Percentiles rank a stretch among this genome's conserved stretches.
Evolutionary conservation across 2,888 invertebrate species (phyloP).

Genomic region (Scrobipalpa costella): DNA sequence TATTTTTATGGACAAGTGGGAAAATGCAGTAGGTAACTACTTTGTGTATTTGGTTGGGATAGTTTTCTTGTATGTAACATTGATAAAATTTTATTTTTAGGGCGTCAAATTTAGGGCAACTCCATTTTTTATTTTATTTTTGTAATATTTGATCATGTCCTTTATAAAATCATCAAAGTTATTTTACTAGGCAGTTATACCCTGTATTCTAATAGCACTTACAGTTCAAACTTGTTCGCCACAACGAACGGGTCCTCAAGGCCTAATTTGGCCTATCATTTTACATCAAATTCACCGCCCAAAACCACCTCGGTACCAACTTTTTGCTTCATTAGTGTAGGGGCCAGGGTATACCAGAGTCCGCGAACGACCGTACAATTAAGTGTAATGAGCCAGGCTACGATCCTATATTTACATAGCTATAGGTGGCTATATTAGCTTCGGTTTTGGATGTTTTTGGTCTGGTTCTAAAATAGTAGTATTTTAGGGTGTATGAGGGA

Average conservation of each 20-base stretch:
- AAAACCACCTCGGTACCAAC: conserved; percentile 41
- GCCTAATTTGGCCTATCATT: neutral
- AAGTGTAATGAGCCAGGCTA: conserved; percentile 74
- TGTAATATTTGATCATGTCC: too few species aligned
- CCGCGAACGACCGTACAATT: conserved; percentile 78
- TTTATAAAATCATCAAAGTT: too few species aligned
- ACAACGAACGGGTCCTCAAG: neutral
- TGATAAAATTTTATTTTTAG: neutral
- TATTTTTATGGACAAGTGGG: neutral
- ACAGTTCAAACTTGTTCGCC: neutral
- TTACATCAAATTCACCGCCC: neutral
- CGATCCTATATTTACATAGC: conserved; percentile 3
- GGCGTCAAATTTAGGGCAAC: too few species aligned
- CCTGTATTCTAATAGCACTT: too few species aligned
- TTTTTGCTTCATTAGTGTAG: conserved; percentile 62
- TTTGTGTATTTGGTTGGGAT: neutral
- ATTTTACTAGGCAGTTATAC: too few species aligned
- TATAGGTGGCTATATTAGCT: neutral
- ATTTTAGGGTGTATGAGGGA: conserved; percentile 57
- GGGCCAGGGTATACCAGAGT: conserved; percentile 64
- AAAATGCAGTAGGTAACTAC: neutral
- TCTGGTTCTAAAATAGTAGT: too few species aligned
- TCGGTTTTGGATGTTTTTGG: neutral
- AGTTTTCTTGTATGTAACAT: neutral
- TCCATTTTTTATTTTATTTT: too few species aligned